Evolutionary conservation across 2,113 vertebrate species (phyloP).

Genomic region (Hystrix cristata): DNA sequence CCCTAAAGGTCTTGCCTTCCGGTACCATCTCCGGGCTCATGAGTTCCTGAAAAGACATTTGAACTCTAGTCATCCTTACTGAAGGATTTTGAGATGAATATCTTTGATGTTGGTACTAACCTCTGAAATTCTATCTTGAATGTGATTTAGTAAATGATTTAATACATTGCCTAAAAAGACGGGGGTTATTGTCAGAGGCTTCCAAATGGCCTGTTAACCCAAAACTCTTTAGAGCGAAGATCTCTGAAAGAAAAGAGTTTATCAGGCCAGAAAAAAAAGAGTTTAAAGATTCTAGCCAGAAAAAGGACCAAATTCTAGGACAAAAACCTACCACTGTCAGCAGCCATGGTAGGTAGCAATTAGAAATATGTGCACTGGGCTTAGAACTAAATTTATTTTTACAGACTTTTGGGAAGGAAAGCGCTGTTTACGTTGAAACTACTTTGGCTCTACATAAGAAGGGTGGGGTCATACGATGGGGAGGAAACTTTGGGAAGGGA

Average conservation of each 20-base stretch:
- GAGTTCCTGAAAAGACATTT: background rate
- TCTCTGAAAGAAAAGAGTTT: background rate
- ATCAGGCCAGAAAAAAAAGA: too few relatives aligned
- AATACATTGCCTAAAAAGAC: conserved; percentile 14
- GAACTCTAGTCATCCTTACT: background rate
- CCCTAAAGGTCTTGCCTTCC: background rate
- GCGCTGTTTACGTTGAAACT: background rate
- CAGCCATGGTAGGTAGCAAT: background rate
- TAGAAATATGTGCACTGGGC: background rate
- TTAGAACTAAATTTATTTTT: background rate
- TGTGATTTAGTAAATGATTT: background rate
- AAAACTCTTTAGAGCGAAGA: background rate
- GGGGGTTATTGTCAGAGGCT: background rate
- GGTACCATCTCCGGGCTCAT: background rate
- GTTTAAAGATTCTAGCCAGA: background rate
- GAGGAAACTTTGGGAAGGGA: background rate
- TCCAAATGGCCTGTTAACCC: background rate
- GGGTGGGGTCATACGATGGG: background rate
- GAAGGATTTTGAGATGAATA: background rate
- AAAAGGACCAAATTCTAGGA: background rate
- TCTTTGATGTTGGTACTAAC: background rate
- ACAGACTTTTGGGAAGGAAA: background rate
- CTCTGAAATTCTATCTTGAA: background rate
- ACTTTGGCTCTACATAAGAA: background rate
- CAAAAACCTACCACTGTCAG: background rate